These are phyloP conservation scores for Equus quagga DNA, from an alignment of 2,113 vertebrate genomes.

Conservation along the genomic window DNA sequence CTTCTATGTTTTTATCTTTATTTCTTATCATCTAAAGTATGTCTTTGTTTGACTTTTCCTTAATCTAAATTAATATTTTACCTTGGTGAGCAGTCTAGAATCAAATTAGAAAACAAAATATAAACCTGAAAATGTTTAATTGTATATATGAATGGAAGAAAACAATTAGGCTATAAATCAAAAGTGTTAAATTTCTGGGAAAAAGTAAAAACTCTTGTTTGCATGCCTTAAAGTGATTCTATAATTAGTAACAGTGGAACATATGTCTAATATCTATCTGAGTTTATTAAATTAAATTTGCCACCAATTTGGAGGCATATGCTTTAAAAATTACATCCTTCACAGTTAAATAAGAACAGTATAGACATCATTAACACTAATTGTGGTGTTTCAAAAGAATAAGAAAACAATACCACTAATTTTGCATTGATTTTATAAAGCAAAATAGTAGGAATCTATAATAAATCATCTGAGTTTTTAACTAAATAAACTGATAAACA, in stretches of 20 bases:
- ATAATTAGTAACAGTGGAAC: not conserved
- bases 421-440: not conserved
- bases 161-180: not conserved
- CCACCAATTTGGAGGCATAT: not conserved
- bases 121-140: not conserved
- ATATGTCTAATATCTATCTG: not conserved
- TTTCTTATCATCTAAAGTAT: not conserved
- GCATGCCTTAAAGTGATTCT: not conserved
- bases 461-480: not conserved
- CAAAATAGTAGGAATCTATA: not conserved
- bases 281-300: slow-evolving; percentile 13
- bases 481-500: not conserved
- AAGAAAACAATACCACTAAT: not conserved
- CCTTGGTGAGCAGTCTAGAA: not conserved
- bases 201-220: not conserved
- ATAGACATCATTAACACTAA: not conserved
- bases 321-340: not conserved
- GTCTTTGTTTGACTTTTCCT: not conserved
- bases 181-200: not conserved
- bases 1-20: not conserved
- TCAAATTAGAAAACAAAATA: not conserved
- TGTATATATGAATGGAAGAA: not conserved
- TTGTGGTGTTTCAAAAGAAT: not conserved
- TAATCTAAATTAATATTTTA: not conserved
- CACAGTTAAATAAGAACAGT: not conserved